Evolutionary conservation across 2,113 vertebrate genomes (phyloP).

Genomic region (Zosterops pallidus): DNA sequence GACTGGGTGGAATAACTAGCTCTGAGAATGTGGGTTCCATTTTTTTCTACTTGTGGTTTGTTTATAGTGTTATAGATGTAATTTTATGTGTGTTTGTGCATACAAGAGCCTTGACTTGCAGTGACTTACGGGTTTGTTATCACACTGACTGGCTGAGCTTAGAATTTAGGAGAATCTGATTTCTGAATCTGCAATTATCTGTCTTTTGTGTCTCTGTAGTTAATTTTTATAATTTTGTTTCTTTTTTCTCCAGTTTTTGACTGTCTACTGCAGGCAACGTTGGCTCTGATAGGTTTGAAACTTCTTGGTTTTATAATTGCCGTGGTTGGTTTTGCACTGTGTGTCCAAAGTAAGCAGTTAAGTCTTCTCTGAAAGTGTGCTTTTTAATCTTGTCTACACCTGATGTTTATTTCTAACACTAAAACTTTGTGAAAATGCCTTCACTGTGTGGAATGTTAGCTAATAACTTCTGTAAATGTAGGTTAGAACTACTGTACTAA

Average conservation of each 20-base stretch:
- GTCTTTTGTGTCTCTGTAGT: background rate
- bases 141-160: background rate
- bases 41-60: background rate
- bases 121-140: background rate
- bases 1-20: background rate
- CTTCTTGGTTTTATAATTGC: slow-evolving; percentile 70
- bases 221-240: background rate
- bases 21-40: background rate
- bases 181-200: background rate
- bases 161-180: background rate
- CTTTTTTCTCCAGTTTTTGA: slow-evolving; percentile 52
- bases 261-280: slow-evolving; percentile 5
- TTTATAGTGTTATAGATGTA: background rate
- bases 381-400: background rate
- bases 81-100: fast-evolving
- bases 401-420: background rate
- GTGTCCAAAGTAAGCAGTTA: slow-evolving; percentile 67
- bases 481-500: background rate
- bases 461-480: background rate
- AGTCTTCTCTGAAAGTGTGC: background rate
- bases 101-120: background rate
- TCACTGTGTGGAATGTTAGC: background rate
- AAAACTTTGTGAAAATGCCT: background rate
- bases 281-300: slow-evolving; percentile 64
- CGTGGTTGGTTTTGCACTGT: slow-evolving; percentile 71